A percentile compares a stretch with the other conserved stretches of the same genome.
phyloP scores from a whole-genome alignment of 2,888 invertebrate genomes.

The Gastracanthus pulcherrimus region DNA sequence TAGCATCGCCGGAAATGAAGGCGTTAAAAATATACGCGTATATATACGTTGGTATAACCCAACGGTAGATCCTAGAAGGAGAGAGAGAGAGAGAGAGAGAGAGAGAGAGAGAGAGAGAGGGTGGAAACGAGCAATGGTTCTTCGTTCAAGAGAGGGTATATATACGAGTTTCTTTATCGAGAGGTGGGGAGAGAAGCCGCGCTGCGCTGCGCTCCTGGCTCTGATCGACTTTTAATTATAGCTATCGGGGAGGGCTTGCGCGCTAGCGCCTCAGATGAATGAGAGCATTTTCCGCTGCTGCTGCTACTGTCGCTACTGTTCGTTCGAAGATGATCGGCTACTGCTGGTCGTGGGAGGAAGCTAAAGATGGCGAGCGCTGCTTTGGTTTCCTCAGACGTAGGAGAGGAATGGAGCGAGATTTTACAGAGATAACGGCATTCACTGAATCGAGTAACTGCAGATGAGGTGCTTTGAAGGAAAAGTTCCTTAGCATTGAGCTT shows the following conservation, averaged over 20 bases:
- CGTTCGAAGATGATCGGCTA: slow-evolving; percentile 43
- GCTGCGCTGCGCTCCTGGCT: slow-evolving; percentile 53
- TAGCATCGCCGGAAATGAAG: slow-evolving; percentile 56
- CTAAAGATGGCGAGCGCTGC: slow-evolving; percentile 25
- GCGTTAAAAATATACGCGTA: slow-evolving; percentile 53
- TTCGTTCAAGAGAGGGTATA: neutral
- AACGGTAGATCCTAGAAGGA: slow-evolving; percentile 37
- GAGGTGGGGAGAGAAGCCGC: slow-evolving; percentile 44
- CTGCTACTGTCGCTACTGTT: too few species aligned
- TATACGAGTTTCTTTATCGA: slow-evolving; percentile 52
- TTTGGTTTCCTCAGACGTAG: neutral
- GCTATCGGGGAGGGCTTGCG: slow-evolving; percentile 43
- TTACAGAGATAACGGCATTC: too few species aligned
- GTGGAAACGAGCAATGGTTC: neutral
- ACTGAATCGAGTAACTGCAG: too few species aligned
- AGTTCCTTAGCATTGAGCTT: too few species aligned
- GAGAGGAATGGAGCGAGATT: too few species aligned
- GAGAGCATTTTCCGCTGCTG: slow-evolving; percentile 33
- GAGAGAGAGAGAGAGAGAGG: slow-evolving; percentile 12
- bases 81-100: slow-evolving; percentile 11
- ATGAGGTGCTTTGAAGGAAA: too few species aligned
- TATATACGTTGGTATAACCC: neutral
- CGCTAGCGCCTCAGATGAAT: slow-evolving; percentile 16
- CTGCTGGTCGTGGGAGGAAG: neutral
- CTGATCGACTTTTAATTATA: slow-evolving; percentile 75